phyloP scores from a whole-genome alignment of 2,113 vertebrate genomes.

The Gymnobelideus leadbeateri region DNA sequence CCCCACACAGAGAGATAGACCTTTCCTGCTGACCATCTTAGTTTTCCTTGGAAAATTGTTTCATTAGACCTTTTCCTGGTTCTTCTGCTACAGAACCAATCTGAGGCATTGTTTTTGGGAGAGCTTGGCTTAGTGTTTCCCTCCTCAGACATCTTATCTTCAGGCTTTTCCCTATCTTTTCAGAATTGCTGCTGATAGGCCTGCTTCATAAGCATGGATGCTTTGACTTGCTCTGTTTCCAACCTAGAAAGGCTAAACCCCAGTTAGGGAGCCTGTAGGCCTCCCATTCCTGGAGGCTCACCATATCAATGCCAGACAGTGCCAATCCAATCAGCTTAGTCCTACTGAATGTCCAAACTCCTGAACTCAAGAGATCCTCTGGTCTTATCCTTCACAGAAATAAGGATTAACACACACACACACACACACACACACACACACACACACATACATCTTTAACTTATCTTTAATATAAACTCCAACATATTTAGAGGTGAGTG shows the following conservation, averaged over 20 bases:
- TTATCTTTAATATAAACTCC: no score
- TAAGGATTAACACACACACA: background rate
- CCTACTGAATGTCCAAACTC: background rate
- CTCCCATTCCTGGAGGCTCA: background rate
- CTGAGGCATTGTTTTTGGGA: no score
- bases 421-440: background rate
- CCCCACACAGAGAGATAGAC: no score
- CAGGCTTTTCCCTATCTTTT: background rate
- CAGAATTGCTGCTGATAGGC: background rate
- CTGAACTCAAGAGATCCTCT: background rate
- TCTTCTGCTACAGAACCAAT: no score
- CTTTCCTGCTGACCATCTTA: no score
- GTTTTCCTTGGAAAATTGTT: no score
- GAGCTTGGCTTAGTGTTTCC: no score
- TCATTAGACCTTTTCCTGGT: no score
- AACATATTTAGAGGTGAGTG: no score
- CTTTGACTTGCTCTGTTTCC: background rate
- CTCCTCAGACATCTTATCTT: no score
- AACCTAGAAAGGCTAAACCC: background rate
- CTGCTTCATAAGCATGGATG: background rate
- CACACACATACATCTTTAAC: background rate
- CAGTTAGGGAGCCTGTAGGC: background rate
- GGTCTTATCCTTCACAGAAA: background rate
- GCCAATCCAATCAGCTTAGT: background rate
- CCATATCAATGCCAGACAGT: background rate